phyloP scores from a whole-genome alignment of 2,113 vertebrate species.

The Amphilophus citrinellus region DNA sequence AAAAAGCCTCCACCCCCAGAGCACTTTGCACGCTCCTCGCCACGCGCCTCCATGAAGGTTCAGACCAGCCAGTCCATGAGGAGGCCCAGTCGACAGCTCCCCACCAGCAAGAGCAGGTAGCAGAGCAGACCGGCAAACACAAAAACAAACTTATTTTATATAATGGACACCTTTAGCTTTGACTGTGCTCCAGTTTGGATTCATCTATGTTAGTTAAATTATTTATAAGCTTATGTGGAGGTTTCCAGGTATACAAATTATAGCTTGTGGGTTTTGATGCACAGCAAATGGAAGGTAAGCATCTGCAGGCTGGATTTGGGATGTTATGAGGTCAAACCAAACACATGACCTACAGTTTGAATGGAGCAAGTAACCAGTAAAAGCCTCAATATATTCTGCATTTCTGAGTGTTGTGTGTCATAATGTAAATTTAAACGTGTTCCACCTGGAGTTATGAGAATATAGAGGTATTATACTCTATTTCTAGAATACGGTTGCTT shows the following conservation, averaged over 20 bases:
- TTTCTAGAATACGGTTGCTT: no score
- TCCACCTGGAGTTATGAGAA: no score
- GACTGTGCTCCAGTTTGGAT: not conserved
- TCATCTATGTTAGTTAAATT: not conserved
- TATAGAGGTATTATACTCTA: no score
- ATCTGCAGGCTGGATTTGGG: not conserved
- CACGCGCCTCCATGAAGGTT: slow-evolving; percentile 94
- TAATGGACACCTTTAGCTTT: not conserved
- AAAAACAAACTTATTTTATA: not conserved
- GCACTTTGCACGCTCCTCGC: slow-evolving; percentile 93
- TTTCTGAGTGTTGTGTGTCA: not conserved
- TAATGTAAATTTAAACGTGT: not conserved
- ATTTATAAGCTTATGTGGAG: not conserved
- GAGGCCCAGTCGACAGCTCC: slow-evolving; percentile 94
- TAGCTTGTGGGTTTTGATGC: not conserved
- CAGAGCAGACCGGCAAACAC: not conserved
- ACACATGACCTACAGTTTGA: not conserved
- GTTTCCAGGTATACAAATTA: no score
- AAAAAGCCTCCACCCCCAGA: slow-evolving; percentile 95
- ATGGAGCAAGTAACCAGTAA: not conserved
- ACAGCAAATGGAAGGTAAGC: no score
- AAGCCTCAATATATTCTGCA: not conserved
- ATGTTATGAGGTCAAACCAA: not conserved
- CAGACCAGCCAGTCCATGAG: slow-evolving; percentile 94
- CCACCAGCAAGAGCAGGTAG: slow-evolving; percentile 96